phyloP scores from a whole-genome alignment of 1,140 invertebrate genomes.

The Euwallacea similis region DNA sequence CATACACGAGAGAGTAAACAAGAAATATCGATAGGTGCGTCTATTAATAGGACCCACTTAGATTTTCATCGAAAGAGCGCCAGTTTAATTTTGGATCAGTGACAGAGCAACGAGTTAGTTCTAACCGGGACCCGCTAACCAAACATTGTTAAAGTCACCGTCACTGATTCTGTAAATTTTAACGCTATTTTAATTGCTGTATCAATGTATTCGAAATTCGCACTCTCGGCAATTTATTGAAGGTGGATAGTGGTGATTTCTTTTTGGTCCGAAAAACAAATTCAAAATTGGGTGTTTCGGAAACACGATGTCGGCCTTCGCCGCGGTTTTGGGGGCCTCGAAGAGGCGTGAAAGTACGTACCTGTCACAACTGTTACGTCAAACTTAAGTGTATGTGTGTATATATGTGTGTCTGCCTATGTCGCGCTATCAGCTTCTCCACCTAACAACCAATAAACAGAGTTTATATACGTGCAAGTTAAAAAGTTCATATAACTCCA shows the following conservation, averaged over 20 bases:
- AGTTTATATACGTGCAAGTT: background rate
- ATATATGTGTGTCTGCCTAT: background rate
- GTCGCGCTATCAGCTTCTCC: background rate
- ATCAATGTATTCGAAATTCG: no score
- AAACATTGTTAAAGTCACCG: slow-evolving; percentile 23
- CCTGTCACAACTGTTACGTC: background rate
- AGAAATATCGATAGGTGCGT: slow-evolving; percentile 10
- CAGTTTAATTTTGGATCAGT: slow-evolving; percentile 44
- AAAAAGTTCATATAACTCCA: background rate
- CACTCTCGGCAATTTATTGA: no score
- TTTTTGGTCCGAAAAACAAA: no score
- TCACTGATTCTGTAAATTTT: slow-evolving; percentile 18
- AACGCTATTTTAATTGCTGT: background rate
- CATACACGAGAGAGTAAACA: slow-evolving; percentile 10
- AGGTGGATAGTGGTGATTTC: no score
- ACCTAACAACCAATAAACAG: background rate
- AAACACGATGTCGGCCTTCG: slow-evolving; percentile 50
- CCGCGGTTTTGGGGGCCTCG: slow-evolving; percentile 46
- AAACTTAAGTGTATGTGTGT: background rate
- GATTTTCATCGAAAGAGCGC: slow-evolving; percentile 26
- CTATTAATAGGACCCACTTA: slow-evolving; percentile 42
- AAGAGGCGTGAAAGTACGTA: slow-evolving; percentile 49
- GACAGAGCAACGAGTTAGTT: slow-evolving; percentile 32
- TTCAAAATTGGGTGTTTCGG: slow-evolving; percentile 50
- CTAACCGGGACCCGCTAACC: slow-evolving; percentile 19